Evolutionary conservation across 2,113 vertebrate genomes (phyloP).

Genomic region (Elachura formosa): DNA sequence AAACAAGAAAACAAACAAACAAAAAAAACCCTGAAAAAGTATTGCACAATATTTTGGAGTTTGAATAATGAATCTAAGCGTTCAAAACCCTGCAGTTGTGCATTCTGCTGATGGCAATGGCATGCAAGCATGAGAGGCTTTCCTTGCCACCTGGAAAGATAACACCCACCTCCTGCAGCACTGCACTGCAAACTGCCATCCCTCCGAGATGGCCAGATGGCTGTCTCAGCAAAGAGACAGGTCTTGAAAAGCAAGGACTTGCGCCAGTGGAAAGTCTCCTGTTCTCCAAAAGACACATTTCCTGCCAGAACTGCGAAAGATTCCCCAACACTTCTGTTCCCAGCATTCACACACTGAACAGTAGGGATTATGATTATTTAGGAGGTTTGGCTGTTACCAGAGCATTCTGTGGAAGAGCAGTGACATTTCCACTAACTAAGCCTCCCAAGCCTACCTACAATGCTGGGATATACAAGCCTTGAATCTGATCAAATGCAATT

Average conservation of each 20-base stretch:
- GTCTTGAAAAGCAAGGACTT: constrained; percentile 2
- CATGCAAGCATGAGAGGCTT: neutral
- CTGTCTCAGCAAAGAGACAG: constrained; percentile 18
- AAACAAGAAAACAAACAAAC: neutral
- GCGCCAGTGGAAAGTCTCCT: constrained; percentile 3
- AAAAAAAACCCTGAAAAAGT: no score
- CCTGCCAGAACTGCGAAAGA: neutral
- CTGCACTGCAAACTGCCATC: neutral
- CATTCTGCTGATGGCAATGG: neutral
- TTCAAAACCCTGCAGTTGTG: neutral
- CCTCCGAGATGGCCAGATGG: constrained; percentile 5
- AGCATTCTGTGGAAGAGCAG: constrained; percentile 9
- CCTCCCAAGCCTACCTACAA: neutral
- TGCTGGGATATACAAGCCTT: neutral
- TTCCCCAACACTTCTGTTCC: constrained; percentile 12
- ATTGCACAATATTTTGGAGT: neutral
- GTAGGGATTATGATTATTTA: neutral
- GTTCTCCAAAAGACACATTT: neutral
- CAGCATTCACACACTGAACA: neutral
- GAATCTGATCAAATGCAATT: neutral
- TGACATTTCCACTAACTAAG: constrained; percentile 14
- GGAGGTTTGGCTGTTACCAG: neutral
- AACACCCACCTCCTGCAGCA: neutral
- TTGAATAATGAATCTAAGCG: neutral
- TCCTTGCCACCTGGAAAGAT: neutral